These are phyloP conservation scores for Gallinago solitaria DNA, from an alignment of 2,797 vertebrate species.

Conservation along the genomic window DNA sequence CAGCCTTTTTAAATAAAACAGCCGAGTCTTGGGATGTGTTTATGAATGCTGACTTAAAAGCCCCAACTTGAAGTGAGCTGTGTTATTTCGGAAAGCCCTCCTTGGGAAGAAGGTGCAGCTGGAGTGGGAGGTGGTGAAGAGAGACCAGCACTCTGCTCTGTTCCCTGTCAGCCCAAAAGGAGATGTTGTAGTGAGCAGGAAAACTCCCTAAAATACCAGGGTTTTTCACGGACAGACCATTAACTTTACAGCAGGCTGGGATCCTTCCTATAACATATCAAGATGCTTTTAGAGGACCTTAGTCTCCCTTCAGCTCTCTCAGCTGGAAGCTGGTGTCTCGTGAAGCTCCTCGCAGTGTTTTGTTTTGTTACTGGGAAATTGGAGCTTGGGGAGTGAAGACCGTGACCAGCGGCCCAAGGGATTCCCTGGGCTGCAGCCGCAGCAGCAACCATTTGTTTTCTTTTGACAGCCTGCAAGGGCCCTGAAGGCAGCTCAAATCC, in stretches of 20 bases:
- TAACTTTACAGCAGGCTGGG: slow-evolving; percentile 1
- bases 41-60: not conserved
- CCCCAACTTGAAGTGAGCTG: not conserved
- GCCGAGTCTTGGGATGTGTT: not conserved
- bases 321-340: not conserved
- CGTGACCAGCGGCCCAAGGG: slow-evolving; percentile 20
- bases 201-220: slow-evolving; percentile 24
- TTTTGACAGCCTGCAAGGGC: slow-evolving; percentile 40
- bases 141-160: not conserved
- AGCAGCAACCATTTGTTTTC: slow-evolving; percentile 57
- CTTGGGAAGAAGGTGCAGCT: not conserved
- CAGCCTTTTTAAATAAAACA: not conserved
- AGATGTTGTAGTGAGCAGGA: not conserved
- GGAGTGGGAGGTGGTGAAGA: not conserved
- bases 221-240: not conserved
- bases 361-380: slow-evolving; percentile 26
- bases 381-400: not conserved
- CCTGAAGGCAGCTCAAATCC: slow-evolving; percentile 34
- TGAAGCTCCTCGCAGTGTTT: not conserved
- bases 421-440: slow-evolving; percentile 39
- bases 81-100: not conserved
- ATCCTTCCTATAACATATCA: not conserved
- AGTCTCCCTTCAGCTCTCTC: not conserved
- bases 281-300: not conserved
- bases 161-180: not conserved